Conservation (phyloP, 2,113 vertebrate genomes). For the human (Homo sapiens) region DNA sequence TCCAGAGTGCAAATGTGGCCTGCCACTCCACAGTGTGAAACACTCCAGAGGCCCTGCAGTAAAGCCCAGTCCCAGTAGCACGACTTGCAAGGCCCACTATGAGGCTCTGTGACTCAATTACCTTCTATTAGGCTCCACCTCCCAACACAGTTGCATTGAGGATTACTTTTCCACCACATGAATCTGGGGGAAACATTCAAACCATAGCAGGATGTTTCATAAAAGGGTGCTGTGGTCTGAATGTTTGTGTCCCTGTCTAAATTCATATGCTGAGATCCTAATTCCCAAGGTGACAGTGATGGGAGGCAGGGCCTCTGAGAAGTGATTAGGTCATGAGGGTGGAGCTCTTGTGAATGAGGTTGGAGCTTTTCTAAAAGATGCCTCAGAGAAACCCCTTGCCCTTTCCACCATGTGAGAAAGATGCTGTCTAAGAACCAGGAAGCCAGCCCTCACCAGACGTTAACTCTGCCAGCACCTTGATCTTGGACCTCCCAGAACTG, state of each 20-base stretch:
- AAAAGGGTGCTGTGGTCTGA: neutral
- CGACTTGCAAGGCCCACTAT: neutral
- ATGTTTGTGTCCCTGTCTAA: neutral
- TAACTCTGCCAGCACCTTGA: neutral
- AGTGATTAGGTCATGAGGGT: neutral
- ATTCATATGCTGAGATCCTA: neutral
- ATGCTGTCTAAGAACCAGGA: neutral
- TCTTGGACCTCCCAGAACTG: neutral
- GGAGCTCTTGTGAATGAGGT: neutral
- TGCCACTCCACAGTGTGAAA: neutral
- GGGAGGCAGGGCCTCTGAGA: neutral
- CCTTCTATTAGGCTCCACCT: too few species aligned
- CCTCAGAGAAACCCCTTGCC: rapidly evolving
- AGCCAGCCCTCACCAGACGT: neutral
- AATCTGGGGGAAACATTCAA: neutral
- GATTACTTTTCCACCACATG: neutral
- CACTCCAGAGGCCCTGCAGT: neutral
- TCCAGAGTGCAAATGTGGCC: neutral
- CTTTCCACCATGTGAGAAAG: neutral
- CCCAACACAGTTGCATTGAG: neutral
- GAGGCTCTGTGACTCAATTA: neutral
- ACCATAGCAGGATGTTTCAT: neutral
- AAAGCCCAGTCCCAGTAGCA: neutral
- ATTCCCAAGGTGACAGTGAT: neutral
- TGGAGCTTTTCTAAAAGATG: neutral